Conservation (phyloP, 1,140 invertebrate genomes). For the Pemphigus obesinymphae region DNA sequence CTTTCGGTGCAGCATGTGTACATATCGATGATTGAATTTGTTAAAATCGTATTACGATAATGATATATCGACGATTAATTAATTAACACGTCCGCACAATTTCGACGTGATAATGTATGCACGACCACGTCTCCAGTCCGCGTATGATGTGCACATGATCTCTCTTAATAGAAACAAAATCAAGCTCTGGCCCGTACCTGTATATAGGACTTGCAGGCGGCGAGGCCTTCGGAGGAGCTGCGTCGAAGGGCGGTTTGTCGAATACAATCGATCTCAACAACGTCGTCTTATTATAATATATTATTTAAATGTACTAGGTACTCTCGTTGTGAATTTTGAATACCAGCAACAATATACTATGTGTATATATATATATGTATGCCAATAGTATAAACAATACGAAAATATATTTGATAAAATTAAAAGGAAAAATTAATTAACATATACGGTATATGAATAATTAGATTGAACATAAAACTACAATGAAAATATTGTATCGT, state of each 20-base stretch:
- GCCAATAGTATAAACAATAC: background rate
- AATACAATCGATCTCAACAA: background rate
- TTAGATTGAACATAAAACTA: no score
- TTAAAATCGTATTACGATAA: background rate
- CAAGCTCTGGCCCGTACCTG: no score
- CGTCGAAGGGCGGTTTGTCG: slow-evolving; percentile 1
- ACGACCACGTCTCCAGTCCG: background rate
- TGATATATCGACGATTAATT: no score
- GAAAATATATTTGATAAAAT: background rate
- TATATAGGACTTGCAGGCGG: no score
- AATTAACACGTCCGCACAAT: background rate
- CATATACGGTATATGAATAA: no score
- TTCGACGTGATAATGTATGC: background rate
- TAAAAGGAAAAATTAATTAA: background rate
- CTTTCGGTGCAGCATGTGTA: background rate
- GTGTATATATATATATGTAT: background rate
- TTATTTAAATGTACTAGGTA: background rate
- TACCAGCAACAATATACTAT: background rate
- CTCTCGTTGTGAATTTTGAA: background rate
- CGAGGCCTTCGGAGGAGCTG: background rate
- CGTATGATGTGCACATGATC: background rate
- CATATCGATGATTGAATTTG: background rate
- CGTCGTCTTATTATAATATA: background rate
- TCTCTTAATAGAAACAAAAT: background rate
- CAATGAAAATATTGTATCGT: background rate